Evolutionary conservation across 2,888 invertebrate genomes (phyloP).

Genomic region (Steromphala cineraria): DNA sequence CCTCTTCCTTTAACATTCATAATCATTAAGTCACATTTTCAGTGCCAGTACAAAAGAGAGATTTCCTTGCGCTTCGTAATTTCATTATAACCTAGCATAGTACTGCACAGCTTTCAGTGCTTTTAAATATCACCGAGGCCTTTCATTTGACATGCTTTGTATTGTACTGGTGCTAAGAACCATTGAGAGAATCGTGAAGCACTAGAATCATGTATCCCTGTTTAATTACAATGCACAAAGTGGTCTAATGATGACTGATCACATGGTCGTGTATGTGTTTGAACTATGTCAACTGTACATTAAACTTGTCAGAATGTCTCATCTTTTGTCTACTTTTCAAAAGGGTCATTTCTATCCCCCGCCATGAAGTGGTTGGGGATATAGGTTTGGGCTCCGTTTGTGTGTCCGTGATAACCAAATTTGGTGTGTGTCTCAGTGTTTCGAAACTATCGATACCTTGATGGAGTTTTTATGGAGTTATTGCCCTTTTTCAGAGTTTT

Average conservation of each 20-base stretch:
- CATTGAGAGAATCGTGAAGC: not conserved
- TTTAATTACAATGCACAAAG: constrained; percentile 7
- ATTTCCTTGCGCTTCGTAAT: too few species aligned
- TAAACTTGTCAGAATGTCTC: constrained; percentile 1
- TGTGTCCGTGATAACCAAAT: too few species aligned
- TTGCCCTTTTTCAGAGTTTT: too few species aligned
- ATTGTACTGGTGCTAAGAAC: constrained; percentile 8
- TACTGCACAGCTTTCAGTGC: not conserved
- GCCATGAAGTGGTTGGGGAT: too few species aligned
- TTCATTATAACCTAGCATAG: not conserved
- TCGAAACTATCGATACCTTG: too few species aligned
- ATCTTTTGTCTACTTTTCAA: not conserved
- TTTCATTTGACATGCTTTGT: constrained; percentile 17
- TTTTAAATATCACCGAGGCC: not conserved
- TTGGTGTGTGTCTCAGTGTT: too few species aligned
- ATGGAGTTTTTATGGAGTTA: too few species aligned
- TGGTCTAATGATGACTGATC: not conserved
- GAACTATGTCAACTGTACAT: not conserved
- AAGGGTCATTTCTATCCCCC: not conserved
- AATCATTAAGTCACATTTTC: too few species aligned
- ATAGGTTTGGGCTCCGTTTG: too few species aligned
- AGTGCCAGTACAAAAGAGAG: too few species aligned
- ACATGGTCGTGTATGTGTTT: not conserved
- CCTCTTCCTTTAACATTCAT: too few species aligned
- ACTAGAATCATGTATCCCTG: not conserved